phyloP scores from a whole-genome alignment of 2,797 vertebrate species.

The Mus caroli region DNA sequence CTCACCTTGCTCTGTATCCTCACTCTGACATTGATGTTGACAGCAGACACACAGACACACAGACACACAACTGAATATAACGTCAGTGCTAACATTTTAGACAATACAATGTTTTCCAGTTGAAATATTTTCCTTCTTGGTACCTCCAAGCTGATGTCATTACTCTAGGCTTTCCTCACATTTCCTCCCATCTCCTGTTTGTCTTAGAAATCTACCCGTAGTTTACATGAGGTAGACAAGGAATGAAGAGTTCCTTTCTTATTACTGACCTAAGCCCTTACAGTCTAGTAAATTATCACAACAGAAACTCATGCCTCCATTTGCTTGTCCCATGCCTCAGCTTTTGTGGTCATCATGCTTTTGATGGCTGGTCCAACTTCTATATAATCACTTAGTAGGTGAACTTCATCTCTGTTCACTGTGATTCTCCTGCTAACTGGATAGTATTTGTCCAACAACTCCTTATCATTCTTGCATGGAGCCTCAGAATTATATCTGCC shows the following conservation, averaged over 20 bases:
- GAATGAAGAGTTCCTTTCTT: too few relatives aligned
- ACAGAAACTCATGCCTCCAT: not conserved
- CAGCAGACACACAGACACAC: not conserved
- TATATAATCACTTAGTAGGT: not conserved
- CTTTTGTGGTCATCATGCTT: not conserved
- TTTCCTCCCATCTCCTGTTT: not conserved
- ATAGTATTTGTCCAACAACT: not conserved
- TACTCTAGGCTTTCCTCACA: not conserved
- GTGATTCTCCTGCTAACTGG: not conserved
- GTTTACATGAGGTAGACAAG: not conserved
- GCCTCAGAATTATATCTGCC: not conserved
- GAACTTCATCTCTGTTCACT: not conserved
- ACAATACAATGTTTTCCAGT: not conserved
- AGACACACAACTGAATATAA: not conserved
- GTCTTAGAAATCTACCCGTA: not conserved
- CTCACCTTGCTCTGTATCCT: not conserved
- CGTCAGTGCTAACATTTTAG: not conserved
- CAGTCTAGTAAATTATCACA: not conserved
- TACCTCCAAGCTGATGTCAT: not conserved
- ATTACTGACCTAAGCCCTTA: not conserved
- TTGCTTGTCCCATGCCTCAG: not conserved
- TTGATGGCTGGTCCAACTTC: not conserved
- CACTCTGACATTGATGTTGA: not conserved
- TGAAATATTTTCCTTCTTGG: not conserved
- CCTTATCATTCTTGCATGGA: not conserved